These are phyloP conservation scores for Musca domestica DNA, from an alignment of 1,140 invertebrate genomes.

Conservation along the genomic window DNA sequence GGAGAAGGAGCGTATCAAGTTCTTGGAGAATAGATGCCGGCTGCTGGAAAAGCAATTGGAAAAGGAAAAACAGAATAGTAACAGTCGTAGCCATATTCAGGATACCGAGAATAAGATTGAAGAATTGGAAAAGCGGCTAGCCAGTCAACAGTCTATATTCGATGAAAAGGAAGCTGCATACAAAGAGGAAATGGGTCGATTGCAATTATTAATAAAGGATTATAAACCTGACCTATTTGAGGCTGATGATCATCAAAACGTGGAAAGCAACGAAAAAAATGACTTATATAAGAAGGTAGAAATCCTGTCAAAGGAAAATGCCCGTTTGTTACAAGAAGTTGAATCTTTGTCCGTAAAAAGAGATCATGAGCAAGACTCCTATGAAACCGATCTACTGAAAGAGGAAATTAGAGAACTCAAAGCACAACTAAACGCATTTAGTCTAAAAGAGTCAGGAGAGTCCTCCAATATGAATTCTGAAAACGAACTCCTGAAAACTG, in stretches of 20 bases:
- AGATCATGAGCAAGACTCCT: background rate
- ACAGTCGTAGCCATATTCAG: constrained; percentile 44
- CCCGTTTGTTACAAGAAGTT: background rate
- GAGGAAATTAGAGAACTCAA: background rate
- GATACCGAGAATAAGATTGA: constrained; percentile 66
- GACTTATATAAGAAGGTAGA: background rate
- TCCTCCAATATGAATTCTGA: background rate
- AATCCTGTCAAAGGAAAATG: constrained; percentile 9
- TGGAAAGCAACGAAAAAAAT: background rate
- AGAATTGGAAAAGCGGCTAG: too few species aligned
- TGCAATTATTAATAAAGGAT: constrained; percentile 50
- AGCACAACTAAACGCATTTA: background rate
- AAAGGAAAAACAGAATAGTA: constrained; percentile 42
- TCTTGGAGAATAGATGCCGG: constrained; percentile 41
- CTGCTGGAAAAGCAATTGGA: constrained; percentile 45
- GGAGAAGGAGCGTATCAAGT: constrained; percentile 39
- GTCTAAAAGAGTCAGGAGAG: background rate
- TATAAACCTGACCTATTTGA: background rate
- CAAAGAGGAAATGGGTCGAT: constrained; percentile 60
- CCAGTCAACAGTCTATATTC: too few species aligned
- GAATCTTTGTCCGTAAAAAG: background rate
- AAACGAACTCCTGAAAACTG: constrained; percentile 3
- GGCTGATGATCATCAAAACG: too few species aligned
- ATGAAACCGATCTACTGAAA: background rate
- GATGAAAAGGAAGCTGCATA: too few species aligned